Percentiles rank a stretch among this genome's conserved stretches.
Conservation (phyloP, 2,888 invertebrate species). For the Barypeithes pellucidus region DNA sequence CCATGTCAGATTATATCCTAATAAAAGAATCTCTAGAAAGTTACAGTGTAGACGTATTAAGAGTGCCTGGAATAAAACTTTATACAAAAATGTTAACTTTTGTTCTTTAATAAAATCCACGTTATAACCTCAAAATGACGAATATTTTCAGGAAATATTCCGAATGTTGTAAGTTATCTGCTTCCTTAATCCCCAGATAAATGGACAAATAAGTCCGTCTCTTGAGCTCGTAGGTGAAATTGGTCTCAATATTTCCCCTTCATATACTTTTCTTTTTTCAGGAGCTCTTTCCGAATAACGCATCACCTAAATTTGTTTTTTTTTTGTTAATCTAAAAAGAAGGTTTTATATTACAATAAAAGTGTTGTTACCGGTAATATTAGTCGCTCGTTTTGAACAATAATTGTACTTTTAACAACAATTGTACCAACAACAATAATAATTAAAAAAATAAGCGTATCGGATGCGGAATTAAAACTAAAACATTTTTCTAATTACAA, state of each 20-base stretch:
- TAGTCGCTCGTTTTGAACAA: no score
- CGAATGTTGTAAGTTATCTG: not conserved
- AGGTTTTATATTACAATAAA: slow-evolving; percentile 1
- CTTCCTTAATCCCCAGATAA: slow-evolving; percentile 16
- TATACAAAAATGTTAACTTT: no score
- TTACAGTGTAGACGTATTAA: no score
- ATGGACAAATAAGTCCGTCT: slow-evolving; percentile 28
- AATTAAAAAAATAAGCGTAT: no score
- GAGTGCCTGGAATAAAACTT: no score
- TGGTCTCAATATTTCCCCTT: slow-evolving; percentile 44
- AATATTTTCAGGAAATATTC: slow-evolving; percentile 2
- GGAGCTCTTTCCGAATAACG: slow-evolving; percentile 6
- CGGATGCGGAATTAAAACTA: no score
- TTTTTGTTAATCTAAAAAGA: not conserved
- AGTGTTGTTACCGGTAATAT: not conserved
- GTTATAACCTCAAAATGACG: not conserved
- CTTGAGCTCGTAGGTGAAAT: slow-evolving; percentile 36
- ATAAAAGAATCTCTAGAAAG: no score
- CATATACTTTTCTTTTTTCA: slow-evolving; percentile 34
- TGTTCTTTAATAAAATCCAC: not conserved
- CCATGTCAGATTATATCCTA: no score
- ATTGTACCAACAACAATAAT: no score
- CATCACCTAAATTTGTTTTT: slow-evolving; percentile 28
- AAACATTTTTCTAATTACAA: no score
- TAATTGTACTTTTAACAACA: no score